Conservation (phyloP, 2,888 invertebrate genomes). For the Clusia tigrina region DNA sequence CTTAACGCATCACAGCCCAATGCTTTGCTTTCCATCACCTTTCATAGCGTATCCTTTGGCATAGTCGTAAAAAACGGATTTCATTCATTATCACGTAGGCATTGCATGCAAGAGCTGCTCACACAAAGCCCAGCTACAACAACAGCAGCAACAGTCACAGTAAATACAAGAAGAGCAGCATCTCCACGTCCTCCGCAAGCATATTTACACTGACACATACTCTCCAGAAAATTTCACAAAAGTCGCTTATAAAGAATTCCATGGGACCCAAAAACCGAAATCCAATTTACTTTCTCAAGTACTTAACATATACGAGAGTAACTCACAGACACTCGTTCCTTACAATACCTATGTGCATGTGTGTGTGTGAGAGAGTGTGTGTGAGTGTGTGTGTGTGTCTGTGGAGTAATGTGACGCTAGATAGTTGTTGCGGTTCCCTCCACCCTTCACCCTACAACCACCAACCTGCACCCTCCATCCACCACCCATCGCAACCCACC, state of each 20-base stretch:
- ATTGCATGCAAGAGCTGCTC: slow-evolving; percentile 14
- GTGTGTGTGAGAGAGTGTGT: too few relatives aligned
- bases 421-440: too few relatives aligned
- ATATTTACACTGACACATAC: slow-evolving; percentile 11
- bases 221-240: slow-evolving; percentile 12
- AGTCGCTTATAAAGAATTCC: slow-evolving; percentile 19
- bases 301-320: slow-evolving; percentile 11
- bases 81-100: slow-evolving; percentile 26
- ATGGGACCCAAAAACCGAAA: slow-evolving; percentile 19
- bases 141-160: slow-evolving; percentile 14
- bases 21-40: neutral
- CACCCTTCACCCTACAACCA: too few relatives aligned
- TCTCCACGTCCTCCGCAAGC: neutral
- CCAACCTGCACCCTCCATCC: too few relatives aligned
- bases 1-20: slow-evolving; percentile 1
- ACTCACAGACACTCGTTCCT: neutral
- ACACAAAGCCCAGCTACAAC: neutral
- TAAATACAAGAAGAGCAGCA: slow-evolving; percentile 17
- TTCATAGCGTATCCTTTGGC: neutral
- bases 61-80: slow-evolving; percentile 15
- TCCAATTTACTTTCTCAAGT: slow-evolving; percentile 24
- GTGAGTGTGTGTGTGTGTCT: neutral
- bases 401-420: neutral
- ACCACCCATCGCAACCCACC: too few relatives aligned
- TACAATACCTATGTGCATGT: too few relatives aligned